Evolutionary conservation across 1,140 invertebrate species (phyloP), one percentile per base, ranked within the genome.

Genomic region (Paraescarpia echinospica): DNA sequence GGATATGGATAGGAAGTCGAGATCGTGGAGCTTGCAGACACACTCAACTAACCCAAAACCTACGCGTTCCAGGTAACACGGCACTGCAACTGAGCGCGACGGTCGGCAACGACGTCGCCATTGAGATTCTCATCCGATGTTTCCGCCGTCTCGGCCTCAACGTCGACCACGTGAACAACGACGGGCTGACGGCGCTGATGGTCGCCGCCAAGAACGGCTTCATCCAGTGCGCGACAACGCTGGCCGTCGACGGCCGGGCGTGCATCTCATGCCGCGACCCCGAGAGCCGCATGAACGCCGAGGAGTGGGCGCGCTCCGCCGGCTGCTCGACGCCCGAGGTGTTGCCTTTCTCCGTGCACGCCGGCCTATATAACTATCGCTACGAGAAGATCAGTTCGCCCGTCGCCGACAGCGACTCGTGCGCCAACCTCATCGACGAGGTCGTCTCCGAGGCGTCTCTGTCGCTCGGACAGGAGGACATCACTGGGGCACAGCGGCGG

Each of bases 261-360:
- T 94, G 93, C 33, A 41, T 95, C 22, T 90, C 89, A 4, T 90
- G 93, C 48, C 93, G 94, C 12, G 95, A 96, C 92, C 94, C 93
- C 91, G 93, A 94, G 51, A 90, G 93, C 14, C 93, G 94, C 31
- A 33, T 93, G 89, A 94, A 94, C 89, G 93, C 94, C 22, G 90
- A 94, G 51, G 94, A 94, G 33, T 94, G 94, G 94, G 94, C 94
- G 41, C 89, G 93, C n/a, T 92, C 35, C 9, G n/a, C 93, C 51
- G 94, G 94, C 99, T 90, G 96, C 98, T 99, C 99, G 0, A 99
- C 98, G 94, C 98, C 33, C 18, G 89, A 90, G 97, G 95, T 99
- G 98, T 96, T 99, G 98, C 1, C 99, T 98, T 95, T 98, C 98
- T 35, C 92, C 35, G 35, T 77, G 34, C 34, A 88, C 48, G 35